Percentiles rank a stretch among this genome's conserved stretches.
Evolutionary conservation across 2,888 invertebrate species (phyloP).

Genomic region (Drosophila birchii): DNA sequence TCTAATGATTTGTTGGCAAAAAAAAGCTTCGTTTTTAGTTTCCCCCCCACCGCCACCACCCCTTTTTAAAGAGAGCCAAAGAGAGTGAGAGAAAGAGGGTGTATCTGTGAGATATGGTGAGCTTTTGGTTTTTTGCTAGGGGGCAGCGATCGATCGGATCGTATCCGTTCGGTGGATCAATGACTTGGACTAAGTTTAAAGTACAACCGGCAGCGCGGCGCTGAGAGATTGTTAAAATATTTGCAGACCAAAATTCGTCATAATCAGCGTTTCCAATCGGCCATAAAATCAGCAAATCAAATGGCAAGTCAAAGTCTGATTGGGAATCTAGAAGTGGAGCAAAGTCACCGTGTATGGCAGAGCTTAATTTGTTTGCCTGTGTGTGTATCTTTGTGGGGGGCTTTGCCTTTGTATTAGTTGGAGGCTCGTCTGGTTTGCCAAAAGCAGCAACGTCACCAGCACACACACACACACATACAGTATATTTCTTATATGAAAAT

Average conservation of each 20-base stretch:
- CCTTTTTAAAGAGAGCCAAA: background rate
- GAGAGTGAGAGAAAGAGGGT: slow-evolving; percentile 1
- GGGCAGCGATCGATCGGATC: slow-evolving; percentile 36
- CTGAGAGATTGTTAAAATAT: slow-evolving; percentile 9
- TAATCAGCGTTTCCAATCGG: background rate
- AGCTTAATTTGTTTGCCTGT: slow-evolving; percentile 7
- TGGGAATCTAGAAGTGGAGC: slow-evolving; percentile 23
- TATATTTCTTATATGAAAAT: slow-evolving; percentile 16
- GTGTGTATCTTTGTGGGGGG: slow-evolving; percentile 27
- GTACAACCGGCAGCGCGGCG: slow-evolving; percentile 11
- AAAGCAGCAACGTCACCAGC: slow-evolving; percentile 57
- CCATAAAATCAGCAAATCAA: slow-evolving; percentile 29
- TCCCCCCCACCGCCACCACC: background rate
- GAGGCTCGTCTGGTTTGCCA: slow-evolving; percentile 71
- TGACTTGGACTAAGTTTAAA: slow-evolving; percentile 42
- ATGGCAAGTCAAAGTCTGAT: slow-evolving; percentile 33
- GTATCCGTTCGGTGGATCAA: slow-evolving; percentile 16
- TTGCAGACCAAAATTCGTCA: slow-evolving; percentile 32
- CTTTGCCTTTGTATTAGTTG: slow-evolving; percentile 56
- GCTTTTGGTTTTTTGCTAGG: slow-evolving; percentile 18
- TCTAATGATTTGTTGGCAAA: slow-evolving; percentile 43
- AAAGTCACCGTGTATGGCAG: slow-evolving; percentile 13
- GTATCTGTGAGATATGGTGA: background rate
- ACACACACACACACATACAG: slow-evolving; percentile 11
- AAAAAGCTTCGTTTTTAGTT: slow-evolving; percentile 20